These are phyloP conservation scores for Tiaroga cobitis DNA, from an alignment of 2,797 vertebrate species.

Conservation along the genomic window DNA sequence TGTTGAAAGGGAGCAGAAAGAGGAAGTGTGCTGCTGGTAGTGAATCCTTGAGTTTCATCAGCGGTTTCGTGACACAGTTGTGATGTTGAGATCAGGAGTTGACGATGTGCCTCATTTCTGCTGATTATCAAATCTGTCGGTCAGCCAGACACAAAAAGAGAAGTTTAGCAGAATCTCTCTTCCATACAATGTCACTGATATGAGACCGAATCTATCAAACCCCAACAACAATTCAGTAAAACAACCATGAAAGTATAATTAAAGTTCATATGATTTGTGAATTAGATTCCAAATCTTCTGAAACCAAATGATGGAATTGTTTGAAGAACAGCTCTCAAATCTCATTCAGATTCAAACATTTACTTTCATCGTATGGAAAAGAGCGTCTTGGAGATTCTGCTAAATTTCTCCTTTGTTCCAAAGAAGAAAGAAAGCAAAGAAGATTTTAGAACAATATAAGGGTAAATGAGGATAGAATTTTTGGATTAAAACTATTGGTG, in stretches of 20 bases:
- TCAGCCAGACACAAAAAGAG: not conserved
- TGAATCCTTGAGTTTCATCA: slow-evolving; percentile 47
- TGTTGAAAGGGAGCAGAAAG: slow-evolving; percentile 32
- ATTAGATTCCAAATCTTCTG: not conserved
- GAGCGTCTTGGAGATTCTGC: not conserved
- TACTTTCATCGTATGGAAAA: not conserved
- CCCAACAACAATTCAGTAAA: not conserved
- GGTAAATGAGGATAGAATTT: not conserved
- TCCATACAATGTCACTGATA: too few relatives aligned
- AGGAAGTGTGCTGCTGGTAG: slow-evolving; percentile 42
- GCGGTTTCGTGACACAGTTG: slow-evolving; percentile 43
- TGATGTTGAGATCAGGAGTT: slow-evolving; percentile 43
- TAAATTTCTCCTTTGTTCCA: not conserved
- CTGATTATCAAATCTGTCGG: not conserved
- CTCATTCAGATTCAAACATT: not conserved
- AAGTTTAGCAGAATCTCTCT: not conserved
- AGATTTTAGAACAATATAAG: not conserved
- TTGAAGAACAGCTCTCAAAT: not conserved
- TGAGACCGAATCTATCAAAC: not conserved
- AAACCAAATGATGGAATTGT: not conserved
- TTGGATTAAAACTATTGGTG: not conserved
- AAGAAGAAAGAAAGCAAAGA: not conserved
- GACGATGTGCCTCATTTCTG: not conserved
- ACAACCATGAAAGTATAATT: not conserved
- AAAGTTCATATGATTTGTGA: not conserved